phyloP scores from a whole-genome alignment of 2,888 invertebrate genomes.

The Orthonychiurus folsomi region DNA sequence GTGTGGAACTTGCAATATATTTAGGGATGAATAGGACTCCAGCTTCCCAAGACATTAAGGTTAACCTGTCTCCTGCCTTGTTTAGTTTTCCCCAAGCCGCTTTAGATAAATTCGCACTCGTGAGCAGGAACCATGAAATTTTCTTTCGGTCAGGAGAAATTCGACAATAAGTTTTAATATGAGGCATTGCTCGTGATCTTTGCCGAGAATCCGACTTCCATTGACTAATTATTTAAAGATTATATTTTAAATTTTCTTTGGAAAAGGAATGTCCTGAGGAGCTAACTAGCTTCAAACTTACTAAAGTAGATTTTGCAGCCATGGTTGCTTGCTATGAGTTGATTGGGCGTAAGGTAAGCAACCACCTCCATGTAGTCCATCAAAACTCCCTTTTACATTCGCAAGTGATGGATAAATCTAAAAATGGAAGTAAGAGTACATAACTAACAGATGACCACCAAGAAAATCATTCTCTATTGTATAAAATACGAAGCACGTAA shows the following conservation, averaged over 20 bases:
- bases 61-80: slow-evolving; percentile 53
- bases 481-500: not conserved
- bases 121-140: slow-evolving; percentile 74
- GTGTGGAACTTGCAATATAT: slow-evolving; percentile 61
- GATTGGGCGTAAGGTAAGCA: slow-evolving; percentile 77
- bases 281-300: slow-evolving; percentile 51
- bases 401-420: slow-evolving; percentile 64
- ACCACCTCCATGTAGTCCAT: slow-evolving; percentile 73
- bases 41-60: slow-evolving; percentile 77
- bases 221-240: slow-evolving; percentile 50
- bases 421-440: not conserved
- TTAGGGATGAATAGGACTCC: slow-evolving; percentile 81
- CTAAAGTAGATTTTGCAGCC: slow-evolving; percentile 69
- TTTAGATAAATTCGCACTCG: slow-evolving; percentile 92
- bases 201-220: slow-evolving; percentile 67
- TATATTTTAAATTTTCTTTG: slow-evolving; percentile 7
- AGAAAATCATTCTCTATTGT: too few species aligned
- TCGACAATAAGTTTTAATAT: slow-evolving; percentile 83
- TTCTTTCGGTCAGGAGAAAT: slow-evolving; percentile 57
- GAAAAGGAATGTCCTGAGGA: not conserved
- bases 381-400: slow-evolving; percentile 77
- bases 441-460: too few species aligned
- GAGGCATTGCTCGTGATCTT: slow-evolving; percentile 82
- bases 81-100: slow-evolving; percentile 81
- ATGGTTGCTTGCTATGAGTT: slow-evolving; percentile 70